Base-by-base conservation (phyloP, 2,888 invertebrate genomes). In the Onchidella celtica region DNA sequence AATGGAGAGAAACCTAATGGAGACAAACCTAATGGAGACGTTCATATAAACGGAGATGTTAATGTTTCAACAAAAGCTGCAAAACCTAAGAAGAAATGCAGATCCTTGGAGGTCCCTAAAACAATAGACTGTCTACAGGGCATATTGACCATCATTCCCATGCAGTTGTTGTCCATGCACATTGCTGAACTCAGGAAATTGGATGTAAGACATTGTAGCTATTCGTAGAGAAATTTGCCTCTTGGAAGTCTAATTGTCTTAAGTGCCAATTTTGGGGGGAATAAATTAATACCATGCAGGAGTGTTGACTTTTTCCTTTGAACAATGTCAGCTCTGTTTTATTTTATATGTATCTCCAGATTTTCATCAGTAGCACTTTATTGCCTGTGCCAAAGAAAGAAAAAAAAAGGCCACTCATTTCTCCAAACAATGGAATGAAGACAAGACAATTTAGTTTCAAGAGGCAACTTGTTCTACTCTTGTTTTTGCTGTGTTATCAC, bases 91-190 rank as follows among this genome's bases (percentile, higher is more conserved):
- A 68, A 68, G 24, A 77, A 77, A 57, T 34, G 66, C 2, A 66
- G 47, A 57, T 66, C 73, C 82, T 95, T 99, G 72, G 97, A 98
- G 94, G 96, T 99, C 80, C 99, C 99, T 24, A 96, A 96, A 93
- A 97, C 98, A 0, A 99, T 99, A 24, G 99, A 99, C 93, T 99
- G 99, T 92, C 95, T 99, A 32, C 95, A 94, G 94, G 99, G 98
- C 79, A 95, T 99, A 88, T 95, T 99, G 32, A 98, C 99, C 0
- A 99, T 99, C 79, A 99, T 99, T 93, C 99, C 99, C 17, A 96
- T 99, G 96, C 99, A 99, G 94, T 95, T 99, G 81, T 95, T 99
- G 34, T 98, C 99, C 83, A 99, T 98, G 94, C 99, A 99, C 94
- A 98, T 99, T 91, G 99, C 99, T 40, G 99, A 99, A 14, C 95